phyloP scores from a whole-genome alignment of 2,113 vertebrate species.

The Petroica traversi region DNA sequence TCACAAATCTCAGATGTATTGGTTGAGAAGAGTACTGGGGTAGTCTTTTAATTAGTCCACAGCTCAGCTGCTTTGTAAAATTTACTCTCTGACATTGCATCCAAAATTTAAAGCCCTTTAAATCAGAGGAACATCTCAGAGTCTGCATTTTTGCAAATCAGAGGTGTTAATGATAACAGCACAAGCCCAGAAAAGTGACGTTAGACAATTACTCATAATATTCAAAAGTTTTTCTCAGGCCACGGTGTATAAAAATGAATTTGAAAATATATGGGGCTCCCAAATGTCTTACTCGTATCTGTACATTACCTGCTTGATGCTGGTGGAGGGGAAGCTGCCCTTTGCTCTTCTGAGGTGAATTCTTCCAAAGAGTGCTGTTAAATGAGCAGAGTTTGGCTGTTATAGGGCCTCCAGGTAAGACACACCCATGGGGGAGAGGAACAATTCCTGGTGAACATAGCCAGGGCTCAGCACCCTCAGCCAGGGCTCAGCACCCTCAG shows the following conservation, averaged over 20 bases:
- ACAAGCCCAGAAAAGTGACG: neutral
- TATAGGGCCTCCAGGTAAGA: neutral
- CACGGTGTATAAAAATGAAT: neutral
- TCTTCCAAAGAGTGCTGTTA: neutral
- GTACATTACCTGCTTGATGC: neutral
- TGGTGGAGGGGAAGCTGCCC: neutral
- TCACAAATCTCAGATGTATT: slow-evolving; percentile 35
- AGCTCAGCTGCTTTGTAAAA: slow-evolving; percentile 1
- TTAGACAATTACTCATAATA: neutral
- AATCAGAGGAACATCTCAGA: slow-evolving; percentile 36
- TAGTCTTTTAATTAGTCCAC: slow-evolving; percentile 57
- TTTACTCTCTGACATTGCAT: slow-evolving; percentile 18
- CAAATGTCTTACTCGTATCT: neutral
- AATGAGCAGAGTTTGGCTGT: neutral
- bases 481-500: neutral
- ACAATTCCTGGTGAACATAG: neutral
- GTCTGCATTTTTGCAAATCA: neutral
- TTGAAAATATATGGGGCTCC: neutral
- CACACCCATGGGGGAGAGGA: neutral
- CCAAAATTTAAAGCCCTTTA: slow-evolving; percentile 52
- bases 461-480: neutral
- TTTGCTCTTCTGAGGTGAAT: neutral
- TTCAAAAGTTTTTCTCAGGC: neutral
- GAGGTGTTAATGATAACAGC: slow-evolving; percentile 41
- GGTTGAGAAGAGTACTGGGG: neutral